phyloP scores from a whole-genome alignment of 2,888 invertebrate species.

The Apodemia hepburni region DNA sequence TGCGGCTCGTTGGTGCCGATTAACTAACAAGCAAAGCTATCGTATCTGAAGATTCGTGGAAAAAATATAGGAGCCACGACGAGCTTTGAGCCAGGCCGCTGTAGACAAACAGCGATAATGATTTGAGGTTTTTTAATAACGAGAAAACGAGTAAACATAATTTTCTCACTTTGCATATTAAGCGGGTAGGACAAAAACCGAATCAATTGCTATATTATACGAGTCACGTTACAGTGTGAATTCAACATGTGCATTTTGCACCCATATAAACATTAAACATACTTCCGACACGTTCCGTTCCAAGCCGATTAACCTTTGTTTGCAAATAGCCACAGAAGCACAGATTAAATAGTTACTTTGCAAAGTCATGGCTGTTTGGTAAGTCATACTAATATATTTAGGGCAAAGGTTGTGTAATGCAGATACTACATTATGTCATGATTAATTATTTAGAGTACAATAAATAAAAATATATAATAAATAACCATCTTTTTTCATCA shows the following conservation, averaged over 20 bases:
- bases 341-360: conserved; percentile 1
- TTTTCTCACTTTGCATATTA: too few species aligned
- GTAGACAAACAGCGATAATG: too few species aligned
- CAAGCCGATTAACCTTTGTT: conserved; percentile 11
- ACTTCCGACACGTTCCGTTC: conserved; percentile 7
- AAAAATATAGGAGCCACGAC: too few species aligned
- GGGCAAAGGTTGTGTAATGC: conserved; percentile 2
- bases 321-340: not conserved
- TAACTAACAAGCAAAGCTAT: too few species aligned
- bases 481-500: too few species aligned
- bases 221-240: not conserved
- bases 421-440: not conserved
- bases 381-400: not conserved
- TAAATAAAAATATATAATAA: not conserved
- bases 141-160: too few species aligned
- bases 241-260: not conserved
- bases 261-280: not conserved
- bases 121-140: too few species aligned
- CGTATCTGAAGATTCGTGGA: too few species aligned
- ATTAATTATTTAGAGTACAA: not conserved
- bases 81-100: too few species aligned
- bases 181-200: too few species aligned
- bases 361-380: not conserved
- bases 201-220: not conserved
- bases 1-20: too few species aligned